Conservation (phyloP, 2,113 vertebrate species). For the Melanostigma gelatinosum region DNA sequence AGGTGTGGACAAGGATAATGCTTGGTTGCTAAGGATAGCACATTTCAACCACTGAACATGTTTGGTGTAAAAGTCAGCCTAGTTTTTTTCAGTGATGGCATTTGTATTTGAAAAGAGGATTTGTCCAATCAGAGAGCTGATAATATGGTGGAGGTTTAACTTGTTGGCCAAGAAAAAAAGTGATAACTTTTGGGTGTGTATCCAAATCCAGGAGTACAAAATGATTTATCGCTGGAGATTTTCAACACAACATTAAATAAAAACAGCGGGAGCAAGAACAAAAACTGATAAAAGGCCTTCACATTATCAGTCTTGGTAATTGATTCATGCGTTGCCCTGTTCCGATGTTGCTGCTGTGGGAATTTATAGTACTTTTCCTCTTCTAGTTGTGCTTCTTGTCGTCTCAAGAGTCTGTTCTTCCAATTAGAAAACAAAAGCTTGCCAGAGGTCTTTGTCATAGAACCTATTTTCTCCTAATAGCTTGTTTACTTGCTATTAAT, state of each 20-base stretch:
- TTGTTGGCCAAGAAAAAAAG: too few relatives aligned
- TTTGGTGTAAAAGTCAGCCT: not conserved
- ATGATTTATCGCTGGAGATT: not conserved
- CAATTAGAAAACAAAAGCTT: not conserved
- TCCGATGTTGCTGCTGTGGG: not conserved
- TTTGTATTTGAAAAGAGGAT: conserved; percentile 3
- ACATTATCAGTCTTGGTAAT: not conserved
- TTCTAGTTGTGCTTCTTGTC: not conserved
- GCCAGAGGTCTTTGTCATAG: not conserved
- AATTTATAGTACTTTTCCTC: not conserved
- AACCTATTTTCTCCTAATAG: not conserved
- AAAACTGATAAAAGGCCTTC: not conserved
- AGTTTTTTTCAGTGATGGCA: not conserved
- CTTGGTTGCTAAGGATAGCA: conserved; percentile 3
- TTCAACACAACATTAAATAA: not conserved
- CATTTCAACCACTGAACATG: not conserved
- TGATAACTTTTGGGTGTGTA: not conserved
- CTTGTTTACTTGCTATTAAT: not conserved
- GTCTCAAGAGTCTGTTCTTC: not conserved
- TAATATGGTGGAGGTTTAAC: not conserved
- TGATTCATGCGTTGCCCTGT: not conserved
- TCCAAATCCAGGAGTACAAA: not conserved
- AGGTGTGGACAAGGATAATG: conserved; percentile 20
- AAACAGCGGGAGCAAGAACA: not conserved
- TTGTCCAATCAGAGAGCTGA: not conserved